Conservation (phyloP, 37 sponge, comb jelly and placozoan species). For the Chondrosia reniformis region DNA sequence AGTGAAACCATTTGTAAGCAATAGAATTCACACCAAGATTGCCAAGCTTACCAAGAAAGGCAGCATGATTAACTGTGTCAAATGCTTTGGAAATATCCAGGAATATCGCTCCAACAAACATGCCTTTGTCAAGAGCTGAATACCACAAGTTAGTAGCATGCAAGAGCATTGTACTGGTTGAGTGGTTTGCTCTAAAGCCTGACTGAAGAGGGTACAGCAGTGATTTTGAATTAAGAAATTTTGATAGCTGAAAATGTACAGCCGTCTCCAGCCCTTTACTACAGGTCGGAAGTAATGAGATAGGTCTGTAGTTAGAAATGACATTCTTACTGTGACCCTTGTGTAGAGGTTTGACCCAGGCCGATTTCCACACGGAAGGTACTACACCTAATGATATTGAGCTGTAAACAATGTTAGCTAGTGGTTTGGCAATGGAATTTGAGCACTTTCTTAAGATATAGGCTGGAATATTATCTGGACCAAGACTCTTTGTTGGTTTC, state of each 20-base stretch:
- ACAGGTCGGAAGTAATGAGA: neutral
- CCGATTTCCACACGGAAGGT: neutral
- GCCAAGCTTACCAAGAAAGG: neutral
- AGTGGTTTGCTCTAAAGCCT: neutral
- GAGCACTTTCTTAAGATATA: neutral
- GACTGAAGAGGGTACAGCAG: slow-evolving; percentile 1
- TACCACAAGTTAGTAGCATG: neutral
- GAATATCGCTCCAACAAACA: neutral
- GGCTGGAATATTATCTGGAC: neutral
- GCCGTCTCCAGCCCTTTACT: neutral
- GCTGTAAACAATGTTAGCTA: neutral
- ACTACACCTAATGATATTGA: neutral
- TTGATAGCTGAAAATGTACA: neutral
- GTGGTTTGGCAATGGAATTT: neutral
- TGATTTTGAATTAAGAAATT: neutral
- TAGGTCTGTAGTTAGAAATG: slow-evolving; percentile 5
- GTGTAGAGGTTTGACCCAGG: neutral
- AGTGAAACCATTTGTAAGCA: neutral
- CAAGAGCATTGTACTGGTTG: neutral
- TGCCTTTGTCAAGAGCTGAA: neutral
- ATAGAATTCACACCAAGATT: neutral
- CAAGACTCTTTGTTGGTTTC: neutral
- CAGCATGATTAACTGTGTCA: neutral
- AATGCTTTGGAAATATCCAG: slow-evolving; percentile 3
- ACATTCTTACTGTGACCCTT: neutral